Percentiles rank a stretch among this genome's conserved stretches.
Evolutionary conservation across 1,140 invertebrate genomes (phyloP).

Genomic region (Propsilocerus akamusi): DNA sequence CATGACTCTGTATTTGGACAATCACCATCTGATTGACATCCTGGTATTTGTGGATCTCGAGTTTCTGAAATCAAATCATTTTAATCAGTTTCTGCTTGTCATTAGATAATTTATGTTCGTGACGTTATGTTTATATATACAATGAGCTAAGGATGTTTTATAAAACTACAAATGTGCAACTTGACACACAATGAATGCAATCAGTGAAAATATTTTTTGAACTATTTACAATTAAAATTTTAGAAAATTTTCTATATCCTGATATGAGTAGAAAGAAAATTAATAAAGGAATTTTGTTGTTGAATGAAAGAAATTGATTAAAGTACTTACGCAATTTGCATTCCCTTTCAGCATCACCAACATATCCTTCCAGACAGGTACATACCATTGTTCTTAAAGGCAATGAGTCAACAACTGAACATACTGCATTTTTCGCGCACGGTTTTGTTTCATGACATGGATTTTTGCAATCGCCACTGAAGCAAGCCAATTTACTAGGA

Average conservation of each 20-base stretch:
- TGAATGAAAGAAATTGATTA: not conserved
- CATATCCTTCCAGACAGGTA: constrained; percentile 58
- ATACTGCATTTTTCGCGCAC: constrained; percentile 60
- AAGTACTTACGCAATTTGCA: constrained; percentile 48
- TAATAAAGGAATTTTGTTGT: not conserved
- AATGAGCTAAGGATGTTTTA: not conserved
- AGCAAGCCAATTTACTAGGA: constrained; percentile 63
- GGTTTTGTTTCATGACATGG: constrained; percentile 61
- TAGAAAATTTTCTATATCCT: not conserved
- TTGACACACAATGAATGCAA: constrained; percentile 16
- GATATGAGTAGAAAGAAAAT: not conserved
- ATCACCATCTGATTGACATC: constrained; percentile 48
- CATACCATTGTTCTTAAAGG: constrained; percentile 76
- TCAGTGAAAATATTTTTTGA: constrained; percentile 9
- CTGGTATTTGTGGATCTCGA: constrained; percentile 28
- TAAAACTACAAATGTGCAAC: constrained; percentile 12
- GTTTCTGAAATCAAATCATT: not conserved
- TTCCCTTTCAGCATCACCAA: constrained; percentile 65
- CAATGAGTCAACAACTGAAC: constrained; percentile 63
- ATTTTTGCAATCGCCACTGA: constrained; percentile 59
- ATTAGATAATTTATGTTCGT: not conserved
- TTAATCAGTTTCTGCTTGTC: not conserved
- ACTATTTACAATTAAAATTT: not conserved
- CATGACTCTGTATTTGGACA: constrained; percentile 56
- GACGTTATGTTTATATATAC: constrained; percentile 9